Conservation (phyloP, 2,797 vertebrate genomes). For the Merluccius polli region DNA sequence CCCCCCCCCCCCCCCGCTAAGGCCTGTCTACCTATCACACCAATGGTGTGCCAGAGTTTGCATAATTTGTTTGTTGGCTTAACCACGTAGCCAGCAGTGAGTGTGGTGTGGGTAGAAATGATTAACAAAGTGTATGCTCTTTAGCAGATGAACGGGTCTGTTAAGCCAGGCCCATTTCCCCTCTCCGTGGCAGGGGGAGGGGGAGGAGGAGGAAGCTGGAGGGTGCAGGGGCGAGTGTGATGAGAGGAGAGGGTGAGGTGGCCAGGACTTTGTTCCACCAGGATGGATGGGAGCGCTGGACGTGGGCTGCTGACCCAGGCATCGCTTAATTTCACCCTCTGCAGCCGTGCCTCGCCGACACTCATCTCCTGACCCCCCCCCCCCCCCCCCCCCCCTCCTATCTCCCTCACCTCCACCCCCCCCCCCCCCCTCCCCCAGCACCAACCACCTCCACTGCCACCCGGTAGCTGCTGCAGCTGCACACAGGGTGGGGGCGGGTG, state of each 20-base stretch:
- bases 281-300: slow-evolving; percentile 67
- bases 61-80: slow-evolving; percentile 59
- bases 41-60: slow-evolving; percentile 22
- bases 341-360: background rate
- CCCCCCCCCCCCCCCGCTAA: slow-evolving; percentile 8
- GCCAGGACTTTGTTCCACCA: slow-evolving; percentile 70
- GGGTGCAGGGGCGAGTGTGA: slow-evolving; percentile 21
- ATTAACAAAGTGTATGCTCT: slow-evolving; percentile 73
- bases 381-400: background rate
- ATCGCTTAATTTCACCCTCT: slow-evolving; percentile 61
- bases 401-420: slow-evolving; percentile 1
- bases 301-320: slow-evolving; percentile 71
- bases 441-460: background rate
- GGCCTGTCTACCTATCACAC: slow-evolving; percentile 37
- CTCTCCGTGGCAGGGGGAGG: slow-evolving; percentile 57
- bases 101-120: slow-evolving; percentile 45
- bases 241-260: slow-evolving; percentile 54
- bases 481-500: background rate
- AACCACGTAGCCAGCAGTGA: slow-evolving; percentile 57
- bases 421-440: background rate
- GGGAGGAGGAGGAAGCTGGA: slow-evolving; percentile 54
- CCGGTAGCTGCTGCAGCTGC: background rate
- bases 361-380: slow-evolving; percentile 21
- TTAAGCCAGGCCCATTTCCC: slow-evolving; percentile 64
- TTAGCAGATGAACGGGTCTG: slow-evolving; percentile 67